Evolutionary conservation across 2,797 vertebrate genomes (phyloP).

Genomic region (Chelon labrosus): DNA sequence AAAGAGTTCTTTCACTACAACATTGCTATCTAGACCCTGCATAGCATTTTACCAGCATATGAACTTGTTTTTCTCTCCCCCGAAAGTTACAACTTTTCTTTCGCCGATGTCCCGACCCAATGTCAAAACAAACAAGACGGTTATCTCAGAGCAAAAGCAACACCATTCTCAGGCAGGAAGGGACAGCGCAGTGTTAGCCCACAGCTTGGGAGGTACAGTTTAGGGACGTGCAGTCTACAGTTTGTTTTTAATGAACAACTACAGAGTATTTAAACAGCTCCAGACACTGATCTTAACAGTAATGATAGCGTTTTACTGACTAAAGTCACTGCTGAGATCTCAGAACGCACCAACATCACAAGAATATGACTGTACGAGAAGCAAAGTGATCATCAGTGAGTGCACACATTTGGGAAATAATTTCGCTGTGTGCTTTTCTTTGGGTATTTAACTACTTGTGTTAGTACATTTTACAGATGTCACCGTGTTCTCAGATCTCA

Average conservation of each 20-base stretch:
- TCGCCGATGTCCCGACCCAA: slow-evolving; percentile 33
- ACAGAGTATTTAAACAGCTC: slow-evolving; percentile 11
- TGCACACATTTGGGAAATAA: not conserved
- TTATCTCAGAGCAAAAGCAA: slow-evolving; percentile 55
- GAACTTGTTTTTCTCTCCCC: slow-evolving; percentile 12
- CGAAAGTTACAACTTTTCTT: slow-evolving; percentile 46
- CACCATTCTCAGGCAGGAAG: slow-evolving; percentile 40
- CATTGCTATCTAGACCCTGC: slow-evolving; percentile 17
- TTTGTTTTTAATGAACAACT: slow-evolving; percentile 27
- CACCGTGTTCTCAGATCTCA: not conserved
- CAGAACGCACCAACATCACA: not conserved
- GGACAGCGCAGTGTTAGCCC: slow-evolving; percentile 25
- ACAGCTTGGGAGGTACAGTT: slow-evolving; percentile 28
- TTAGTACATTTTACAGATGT: not conserved
- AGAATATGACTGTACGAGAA: not conserved
- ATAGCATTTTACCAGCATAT: slow-evolving; percentile 20
- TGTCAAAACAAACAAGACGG: slow-evolving; percentile 56
- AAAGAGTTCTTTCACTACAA: slow-evolving; percentile 29
- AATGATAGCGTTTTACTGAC: not conserved
- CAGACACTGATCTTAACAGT: not conserved
- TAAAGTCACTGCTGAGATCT: slow-evolving; percentile 6
- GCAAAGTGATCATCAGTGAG: not conserved
- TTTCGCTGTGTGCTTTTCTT: not conserved
- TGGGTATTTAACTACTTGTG: not conserved
- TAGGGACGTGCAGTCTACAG: not conserved